Percentiles rank a stretch among this genome's conserved stretches.
These are phyloP conservation scores for Tychaedon coryphoeus DNA, from an alignment of 2,113 vertebrate species.

Conservation along the genomic window DNA sequence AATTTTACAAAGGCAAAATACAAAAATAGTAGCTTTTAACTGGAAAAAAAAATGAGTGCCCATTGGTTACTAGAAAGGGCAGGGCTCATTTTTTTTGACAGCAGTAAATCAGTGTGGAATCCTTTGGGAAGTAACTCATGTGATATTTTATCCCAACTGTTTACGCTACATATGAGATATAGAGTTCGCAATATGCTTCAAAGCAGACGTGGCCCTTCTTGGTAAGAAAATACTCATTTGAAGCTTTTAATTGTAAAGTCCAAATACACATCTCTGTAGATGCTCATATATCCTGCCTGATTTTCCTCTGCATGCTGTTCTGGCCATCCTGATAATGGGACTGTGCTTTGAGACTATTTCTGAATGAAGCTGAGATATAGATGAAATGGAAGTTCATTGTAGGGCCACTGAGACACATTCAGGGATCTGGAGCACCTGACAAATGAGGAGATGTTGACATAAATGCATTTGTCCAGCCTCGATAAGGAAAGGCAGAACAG, in stretches of 20 bases:
- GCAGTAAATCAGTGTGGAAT: background rate
- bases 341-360: background rate
- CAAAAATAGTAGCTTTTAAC: background rate
- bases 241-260: slow-evolving; percentile 50
- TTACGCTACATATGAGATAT: slow-evolving; percentile 13
- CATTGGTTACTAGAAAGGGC: slow-evolving; percentile 1
- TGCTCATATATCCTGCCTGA: background rate
- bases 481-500: background rate
- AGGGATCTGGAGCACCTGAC: background rate
- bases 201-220: slow-evolving; percentile 36
- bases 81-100: slow-evolving; percentile 4
- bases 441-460: background rate
- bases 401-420: background rate
- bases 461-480: background rate
- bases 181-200: slow-evolving; percentile 45
- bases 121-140: slow-evolving; percentile 30
- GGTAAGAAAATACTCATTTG: slow-evolving; percentile 47
- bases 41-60: background rate
- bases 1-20: background rate
- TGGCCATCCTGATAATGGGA: background rate
- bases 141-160: slow-evolving; percentile 35
- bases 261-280: background rate
- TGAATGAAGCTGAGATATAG: background rate
- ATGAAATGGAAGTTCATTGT: background rate
- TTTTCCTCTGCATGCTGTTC: background rate